Percentiles rank a stretch among this genome's conserved stretches.
These are phyloP conservation scores for Stenodema calcarata DNA, from an alignment of 2,888 invertebrate species.

Conservation along the genomic window DNA sequence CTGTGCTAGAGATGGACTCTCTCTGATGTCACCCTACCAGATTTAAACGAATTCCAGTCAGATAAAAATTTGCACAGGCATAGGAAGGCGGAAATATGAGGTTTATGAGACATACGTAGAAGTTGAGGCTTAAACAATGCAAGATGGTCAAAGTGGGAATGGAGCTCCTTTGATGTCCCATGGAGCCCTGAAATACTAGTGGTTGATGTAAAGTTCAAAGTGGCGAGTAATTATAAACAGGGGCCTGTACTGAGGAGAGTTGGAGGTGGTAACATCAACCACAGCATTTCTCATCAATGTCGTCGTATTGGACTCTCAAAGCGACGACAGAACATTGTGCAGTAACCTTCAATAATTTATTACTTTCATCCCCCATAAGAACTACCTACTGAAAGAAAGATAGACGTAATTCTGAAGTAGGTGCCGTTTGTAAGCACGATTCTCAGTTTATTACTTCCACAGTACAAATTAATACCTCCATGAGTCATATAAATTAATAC, in stretches of 20 bases:
- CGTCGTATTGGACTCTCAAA: too few species aligned
- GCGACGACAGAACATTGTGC: too few species aligned
- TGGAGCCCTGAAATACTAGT: neutral
- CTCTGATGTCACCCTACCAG: too few species aligned
- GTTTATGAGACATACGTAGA: neutral
- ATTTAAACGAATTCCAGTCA: too few species aligned
- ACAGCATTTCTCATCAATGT: too few species aligned
- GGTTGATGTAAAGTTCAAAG: neutral
- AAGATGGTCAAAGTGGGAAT: neutral
- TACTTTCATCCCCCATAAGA: too few species aligned
- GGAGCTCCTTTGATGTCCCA: neutral
- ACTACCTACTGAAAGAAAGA: too few species aligned
- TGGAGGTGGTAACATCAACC: neutral
- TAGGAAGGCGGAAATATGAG: neutral
- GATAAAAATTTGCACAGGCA: neutral
- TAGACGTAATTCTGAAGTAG: too few species aligned
- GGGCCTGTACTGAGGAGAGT: neutral
- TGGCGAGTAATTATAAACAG: neutral
- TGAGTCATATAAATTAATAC: neutral
- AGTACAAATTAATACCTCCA: too few species aligned
- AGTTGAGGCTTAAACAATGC: neutral
- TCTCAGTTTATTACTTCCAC: neutral
- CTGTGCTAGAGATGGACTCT: too few species aligned
- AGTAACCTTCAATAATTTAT: too few species aligned
- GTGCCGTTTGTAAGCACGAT: too few species aligned